phyloP scores from a whole-genome alignment of 2,888 invertebrate species.

The Lasioglossum vierecki region DNA sequence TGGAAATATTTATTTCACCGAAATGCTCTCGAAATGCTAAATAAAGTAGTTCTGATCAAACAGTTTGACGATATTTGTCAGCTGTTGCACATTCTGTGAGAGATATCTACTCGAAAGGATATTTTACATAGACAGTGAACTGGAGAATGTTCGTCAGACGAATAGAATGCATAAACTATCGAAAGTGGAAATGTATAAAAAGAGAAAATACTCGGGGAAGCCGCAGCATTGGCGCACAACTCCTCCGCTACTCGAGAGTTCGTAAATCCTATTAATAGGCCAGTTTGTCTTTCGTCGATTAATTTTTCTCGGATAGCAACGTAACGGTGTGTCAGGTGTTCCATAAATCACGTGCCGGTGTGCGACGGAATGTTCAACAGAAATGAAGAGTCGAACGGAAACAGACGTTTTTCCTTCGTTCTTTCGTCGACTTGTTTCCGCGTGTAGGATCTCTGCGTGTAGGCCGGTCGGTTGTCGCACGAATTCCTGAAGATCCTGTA shows the following conservation, averaged over 20 bases:
- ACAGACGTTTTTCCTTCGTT: background rate
- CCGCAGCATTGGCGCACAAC: conserved; percentile 24
- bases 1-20: background rate
- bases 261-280: conserved; percentile 48
- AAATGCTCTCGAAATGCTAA: background rate
- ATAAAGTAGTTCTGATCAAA: background rate
- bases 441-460: background rate
- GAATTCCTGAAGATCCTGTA: background rate
- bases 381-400: background rate
- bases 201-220: conserved; percentile 45
- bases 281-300: conserved; percentile 18
- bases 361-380: background rate
- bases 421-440: background rate
- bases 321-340: background rate
- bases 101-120: background rate
- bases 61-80: too few species aligned
- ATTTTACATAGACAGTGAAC: background rate
- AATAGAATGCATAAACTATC: background rate
- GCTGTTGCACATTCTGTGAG: background rate
- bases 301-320: conserved; percentile 38
- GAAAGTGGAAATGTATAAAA: conserved; percentile 30
- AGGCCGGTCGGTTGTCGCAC: background rate
- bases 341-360: conserved; percentile 27
- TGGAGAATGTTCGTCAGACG: background rate
- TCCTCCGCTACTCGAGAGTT: background rate